Conservation (phyloP, 2,113 vertebrate species). For the Siniperca chuatsi region DNA sequence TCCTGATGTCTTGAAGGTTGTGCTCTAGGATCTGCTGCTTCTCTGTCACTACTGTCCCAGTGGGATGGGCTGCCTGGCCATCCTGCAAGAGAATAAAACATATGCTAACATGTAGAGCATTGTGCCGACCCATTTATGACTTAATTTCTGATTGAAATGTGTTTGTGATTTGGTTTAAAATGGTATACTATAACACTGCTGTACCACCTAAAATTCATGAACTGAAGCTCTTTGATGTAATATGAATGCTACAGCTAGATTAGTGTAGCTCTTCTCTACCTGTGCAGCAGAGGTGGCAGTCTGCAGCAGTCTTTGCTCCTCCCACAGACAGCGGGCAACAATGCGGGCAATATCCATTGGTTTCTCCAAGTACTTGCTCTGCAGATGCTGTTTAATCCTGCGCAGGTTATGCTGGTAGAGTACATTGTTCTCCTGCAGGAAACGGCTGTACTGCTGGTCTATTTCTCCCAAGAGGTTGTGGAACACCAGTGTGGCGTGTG, state of each 20-base stretch:
- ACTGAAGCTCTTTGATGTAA: neutral
- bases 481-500: constrained; percentile 96
- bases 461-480: constrained; percentile 99
- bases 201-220: neutral
- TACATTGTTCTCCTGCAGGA: constrained; percentile 97
- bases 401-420: constrained; percentile 98
- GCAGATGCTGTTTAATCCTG: constrained; percentile 97
- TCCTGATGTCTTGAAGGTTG: constrained; percentile 97
- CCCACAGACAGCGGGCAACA: constrained; percentile 96
- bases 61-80: constrained; percentile 93
- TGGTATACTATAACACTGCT: neutral
- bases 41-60: constrained; percentile 94
- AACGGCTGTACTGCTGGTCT: constrained; percentile 99
- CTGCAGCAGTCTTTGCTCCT: constrained; percentile 94
- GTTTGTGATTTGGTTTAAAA: neutral
- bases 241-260: neutral
- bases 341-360: constrained; percentile 98
- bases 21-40: constrained; percentile 99
- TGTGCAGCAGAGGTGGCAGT: constrained; percentile 93
- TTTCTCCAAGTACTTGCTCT: constrained; percentile 98
- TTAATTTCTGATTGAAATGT: neutral
- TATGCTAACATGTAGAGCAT: neutral
- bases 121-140: neutral
- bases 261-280: constrained; percentile 76
- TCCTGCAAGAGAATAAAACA: constrained; percentile 83